Percentiles rank a stretch among this genome's conserved stretches.
Evolutionary conservation across 2,888 invertebrate genomes (phyloP).

Genomic region (Thumatha senex): DNA sequence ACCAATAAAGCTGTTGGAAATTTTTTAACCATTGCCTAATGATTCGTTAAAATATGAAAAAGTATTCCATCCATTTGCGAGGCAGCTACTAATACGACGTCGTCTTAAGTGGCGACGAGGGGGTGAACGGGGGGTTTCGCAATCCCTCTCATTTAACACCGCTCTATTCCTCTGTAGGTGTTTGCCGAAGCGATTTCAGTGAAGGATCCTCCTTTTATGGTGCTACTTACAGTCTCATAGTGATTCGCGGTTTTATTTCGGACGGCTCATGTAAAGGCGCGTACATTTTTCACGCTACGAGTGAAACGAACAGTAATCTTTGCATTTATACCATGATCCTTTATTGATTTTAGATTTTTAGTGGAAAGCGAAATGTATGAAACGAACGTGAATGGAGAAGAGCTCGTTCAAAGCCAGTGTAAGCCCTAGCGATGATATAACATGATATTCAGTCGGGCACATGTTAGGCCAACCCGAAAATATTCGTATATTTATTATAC

Average conservation of each 20-base stretch:
- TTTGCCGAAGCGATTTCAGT: conserved; percentile 81
- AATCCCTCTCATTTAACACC: conserved; percentile 84
- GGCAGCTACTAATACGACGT: conserved; percentile 67
- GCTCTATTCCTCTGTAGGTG: conserved; percentile 80
- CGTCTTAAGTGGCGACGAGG: conserved; percentile 59
- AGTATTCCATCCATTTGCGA: conserved; percentile 61
- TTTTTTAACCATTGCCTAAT: conserved; percentile 50
- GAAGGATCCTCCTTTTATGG: conserved; percentile 79
- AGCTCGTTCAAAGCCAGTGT: conserved; percentile 75
- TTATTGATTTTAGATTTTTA: conserved; percentile 84
- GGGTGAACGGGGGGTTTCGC: conserved; percentile 50
- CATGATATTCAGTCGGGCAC: conserved; percentile 70
- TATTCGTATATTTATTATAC: conserved; percentile 40
- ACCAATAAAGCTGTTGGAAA: conserved; percentile 28
- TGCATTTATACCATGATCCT: conserved; percentile 82
- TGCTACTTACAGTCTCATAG: conserved; percentile 80
- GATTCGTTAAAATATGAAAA: conserved; percentile 61
- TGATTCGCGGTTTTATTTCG: conserved; percentile 83
- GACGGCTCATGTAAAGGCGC: conserved; percentile 77
- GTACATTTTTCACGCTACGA: conserved; percentile 79
- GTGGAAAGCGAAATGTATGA: conserved; percentile 81
- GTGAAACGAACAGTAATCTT: conserved; percentile 79
- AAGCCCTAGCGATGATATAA: conserved; percentile 78
- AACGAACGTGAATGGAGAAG: conserved; percentile 79
- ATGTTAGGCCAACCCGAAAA: conserved; percentile 66